phyloP scores from a whole-genome alignment of 2,888 invertebrate species.

The Latheticus oryzae region DNA sequence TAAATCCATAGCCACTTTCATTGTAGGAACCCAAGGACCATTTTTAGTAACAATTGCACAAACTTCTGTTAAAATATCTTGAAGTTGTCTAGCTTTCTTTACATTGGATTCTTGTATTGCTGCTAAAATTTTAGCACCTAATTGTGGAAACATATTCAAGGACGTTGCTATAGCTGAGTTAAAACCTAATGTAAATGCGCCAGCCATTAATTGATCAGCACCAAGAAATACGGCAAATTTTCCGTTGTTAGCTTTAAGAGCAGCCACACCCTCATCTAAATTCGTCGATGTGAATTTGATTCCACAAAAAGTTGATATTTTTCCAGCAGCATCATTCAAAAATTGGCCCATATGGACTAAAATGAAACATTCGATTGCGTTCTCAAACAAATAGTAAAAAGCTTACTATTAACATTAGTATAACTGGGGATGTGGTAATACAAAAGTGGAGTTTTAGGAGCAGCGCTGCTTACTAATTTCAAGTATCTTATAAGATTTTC shows the following conservation, averaged over 20 bases:
- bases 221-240: conserved; percentile 74
- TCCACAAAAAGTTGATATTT: conserved; percentile 81
- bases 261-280: conserved; percentile 73
- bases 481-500: conserved; percentile 76
- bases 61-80: conserved; percentile 66
- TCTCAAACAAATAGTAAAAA: not conserved
- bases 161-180: conserved; percentile 79
- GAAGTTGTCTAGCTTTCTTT: conserved; percentile 68
- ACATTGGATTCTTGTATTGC: conserved; percentile 64
- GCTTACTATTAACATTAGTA: conserved; percentile 79
- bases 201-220: conserved; percentile 75
- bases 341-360: conserved; percentile 81
- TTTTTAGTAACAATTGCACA: conserved; percentile 67
- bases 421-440: conserved; percentile 86
- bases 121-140: conserved; percentile 70
- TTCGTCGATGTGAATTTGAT: conserved; percentile 85
- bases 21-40: conserved; percentile 75
- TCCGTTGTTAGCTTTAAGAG: conserved; percentile 64
- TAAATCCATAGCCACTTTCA: conserved; percentile 77
- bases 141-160: conserved; percentile 74
- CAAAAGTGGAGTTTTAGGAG: conserved; percentile 80
- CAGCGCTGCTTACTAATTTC: conserved; percentile 74
- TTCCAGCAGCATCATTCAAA: conserved; percentile 70
- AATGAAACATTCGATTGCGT: conserved; percentile 55
- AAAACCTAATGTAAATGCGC: conserved; percentile 76